phyloP scores from a whole-genome alignment of 2,797 vertebrate species.

The Rousettus madagascariensis region DNA sequence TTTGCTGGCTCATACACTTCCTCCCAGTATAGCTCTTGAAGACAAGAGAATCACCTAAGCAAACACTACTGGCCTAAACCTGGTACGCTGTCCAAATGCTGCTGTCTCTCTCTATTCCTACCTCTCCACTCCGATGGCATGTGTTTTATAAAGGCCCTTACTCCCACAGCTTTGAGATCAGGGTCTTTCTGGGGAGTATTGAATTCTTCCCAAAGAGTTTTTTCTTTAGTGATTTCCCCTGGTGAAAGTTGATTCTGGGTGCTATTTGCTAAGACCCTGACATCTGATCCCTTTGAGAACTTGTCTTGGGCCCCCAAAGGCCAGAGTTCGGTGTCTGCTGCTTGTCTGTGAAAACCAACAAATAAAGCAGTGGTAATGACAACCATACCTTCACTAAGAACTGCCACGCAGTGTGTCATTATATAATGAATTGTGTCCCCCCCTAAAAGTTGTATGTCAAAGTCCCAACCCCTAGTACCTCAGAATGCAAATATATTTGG shows the following conservation, averaged over 20 bases:
- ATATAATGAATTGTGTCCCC: not conserved
- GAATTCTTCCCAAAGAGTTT: not conserved
- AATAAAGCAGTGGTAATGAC: too few species aligned
- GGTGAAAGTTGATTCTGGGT: not conserved
- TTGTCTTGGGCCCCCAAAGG: not conserved
- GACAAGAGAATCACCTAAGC: not conserved
- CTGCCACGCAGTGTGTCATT: not conserved
- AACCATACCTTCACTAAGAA: not conserved
- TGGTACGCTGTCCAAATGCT: accelerated
- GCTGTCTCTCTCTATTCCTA: not conserved
- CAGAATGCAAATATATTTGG: not conserved
- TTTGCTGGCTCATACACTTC: not conserved
- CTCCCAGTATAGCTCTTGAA: not conserved
- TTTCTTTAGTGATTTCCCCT: not conserved
- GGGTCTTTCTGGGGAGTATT: not conserved
- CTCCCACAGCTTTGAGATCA: not conserved
- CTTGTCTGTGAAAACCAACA: not conserved
- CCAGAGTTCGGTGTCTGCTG: not conserved
- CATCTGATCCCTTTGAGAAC: not conserved
- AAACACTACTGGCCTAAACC: not conserved
- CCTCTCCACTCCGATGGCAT: not conserved
- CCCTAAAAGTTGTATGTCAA: not conserved
- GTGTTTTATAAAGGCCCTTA: not conserved
- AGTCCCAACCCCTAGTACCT: not conserved
- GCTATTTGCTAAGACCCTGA: not conserved